phyloP scores from a whole-genome alignment of 2,797 vertebrate species.

The Notamacropus eugenii region DNA sequence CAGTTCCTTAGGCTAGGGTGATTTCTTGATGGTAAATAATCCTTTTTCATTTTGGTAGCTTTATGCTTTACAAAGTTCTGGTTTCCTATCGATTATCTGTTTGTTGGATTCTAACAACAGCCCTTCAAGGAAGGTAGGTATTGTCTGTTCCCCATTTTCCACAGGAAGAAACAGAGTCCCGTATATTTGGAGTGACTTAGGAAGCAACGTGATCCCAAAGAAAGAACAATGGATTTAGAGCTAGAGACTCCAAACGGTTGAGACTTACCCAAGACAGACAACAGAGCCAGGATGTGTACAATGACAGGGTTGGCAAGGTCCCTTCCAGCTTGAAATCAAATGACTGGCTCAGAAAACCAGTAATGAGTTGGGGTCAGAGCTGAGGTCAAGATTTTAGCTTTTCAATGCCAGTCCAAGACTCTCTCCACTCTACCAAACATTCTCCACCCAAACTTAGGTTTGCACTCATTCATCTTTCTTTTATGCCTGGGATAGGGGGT shows the following conservation, averaged over 20 bases:
- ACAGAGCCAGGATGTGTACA: not conserved
- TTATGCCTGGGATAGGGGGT: not conserved
- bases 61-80: not conserved
- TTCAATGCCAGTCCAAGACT: not conserved
- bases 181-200: fast-evolving
- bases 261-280: not conserved
- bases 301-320: not conserved
- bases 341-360: not conserved
- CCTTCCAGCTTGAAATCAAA: not conserved
- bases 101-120: not conserved
- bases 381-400: not conserved
- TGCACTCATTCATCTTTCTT: not conserved
- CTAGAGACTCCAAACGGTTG: not conserved
- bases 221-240: not conserved
- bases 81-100: not conserved
- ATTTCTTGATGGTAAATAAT: not conserved
- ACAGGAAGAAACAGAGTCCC: not conserved
- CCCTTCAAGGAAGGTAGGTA: not conserved
- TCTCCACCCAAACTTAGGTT: not conserved
- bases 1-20: not conserved
- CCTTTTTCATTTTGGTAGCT: not conserved
- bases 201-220: not conserved
- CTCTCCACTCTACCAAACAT: not conserved
- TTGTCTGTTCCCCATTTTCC: not conserved
- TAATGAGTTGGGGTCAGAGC: not conserved